A percentile compares a stretch with the other conserved stretches of the same genome.
phyloP scores from a whole-genome alignment of 2,797 vertebrate genomes.

The Cetoscarus ocellatus region DNA sequence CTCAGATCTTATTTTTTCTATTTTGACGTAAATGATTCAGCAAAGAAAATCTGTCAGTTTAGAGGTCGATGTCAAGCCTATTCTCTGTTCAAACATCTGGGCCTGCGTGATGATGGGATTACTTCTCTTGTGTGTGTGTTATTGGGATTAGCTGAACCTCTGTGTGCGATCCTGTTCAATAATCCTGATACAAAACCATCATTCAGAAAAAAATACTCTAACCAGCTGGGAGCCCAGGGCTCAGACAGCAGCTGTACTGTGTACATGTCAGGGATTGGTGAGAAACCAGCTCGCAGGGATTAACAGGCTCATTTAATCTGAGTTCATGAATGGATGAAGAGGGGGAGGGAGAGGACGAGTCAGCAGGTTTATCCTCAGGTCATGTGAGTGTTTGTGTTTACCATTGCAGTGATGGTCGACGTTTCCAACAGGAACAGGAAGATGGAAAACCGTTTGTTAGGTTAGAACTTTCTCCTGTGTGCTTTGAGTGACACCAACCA shows the following conservation, averaged over 20 bases:
- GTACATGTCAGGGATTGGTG: conserved; percentile 3
- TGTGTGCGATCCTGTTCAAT: conserved; percentile 31
- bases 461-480: conserved; percentile 1
- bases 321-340: conserved; percentile 38
- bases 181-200: conserved; percentile 47
- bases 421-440: conserved; percentile 12
- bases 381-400: conserved; percentile 5
- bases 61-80: neutral
- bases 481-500: neutral
- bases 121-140: conserved; percentile 37
- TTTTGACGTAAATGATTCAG: too few relatives aligned
- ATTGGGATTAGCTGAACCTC: conserved; percentile 55
- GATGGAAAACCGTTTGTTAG: conserved; percentile 19
- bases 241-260: neutral
- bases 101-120: conserved; percentile 51
- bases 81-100: conserved; percentile 39
- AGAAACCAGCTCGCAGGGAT: conserved; percentile 14
- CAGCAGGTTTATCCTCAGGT: conserved; percentile 20
- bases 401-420: neutral
- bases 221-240: neutral
- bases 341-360: neutral
- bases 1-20: too few relatives aligned
- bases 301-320: conserved; percentile 42
- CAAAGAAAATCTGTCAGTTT: neutral
- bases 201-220: conserved; percentile 46